A percentile compares a stretch with the other conserved stretches of the same genome.
phyloP scores from a whole-genome alignment of 2,888 invertebrate species.

The Agrypnus murinus region DNA sequence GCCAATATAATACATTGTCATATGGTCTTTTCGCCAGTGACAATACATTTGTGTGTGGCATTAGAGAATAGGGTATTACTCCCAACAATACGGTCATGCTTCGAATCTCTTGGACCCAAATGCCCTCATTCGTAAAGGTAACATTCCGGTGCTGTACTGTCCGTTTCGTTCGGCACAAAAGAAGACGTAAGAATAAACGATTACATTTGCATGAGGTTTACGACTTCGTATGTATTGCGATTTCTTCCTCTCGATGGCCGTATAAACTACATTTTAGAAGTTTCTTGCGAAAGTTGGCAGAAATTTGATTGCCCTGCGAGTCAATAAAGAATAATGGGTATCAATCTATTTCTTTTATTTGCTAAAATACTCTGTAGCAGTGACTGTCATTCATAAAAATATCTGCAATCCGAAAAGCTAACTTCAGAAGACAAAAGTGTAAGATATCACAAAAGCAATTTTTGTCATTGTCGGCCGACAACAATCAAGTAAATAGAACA shows the following conservation, averaged over 20 bases:
- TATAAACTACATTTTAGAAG: neutral
- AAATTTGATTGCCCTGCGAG: neutral
- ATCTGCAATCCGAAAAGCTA: too few relatives aligned
- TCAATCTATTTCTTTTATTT: too few relatives aligned
- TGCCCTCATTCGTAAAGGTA: slow-evolving; percentile 47
- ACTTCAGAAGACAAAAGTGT: too few relatives aligned
- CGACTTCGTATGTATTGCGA: slow-evolving; percentile 1
- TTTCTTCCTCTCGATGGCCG: slow-evolving; percentile 13
- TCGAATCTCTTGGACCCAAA: slow-evolving; percentile 50
- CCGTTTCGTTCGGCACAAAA: slow-evolving; percentile 51
- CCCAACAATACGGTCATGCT: slow-evolving; percentile 62
- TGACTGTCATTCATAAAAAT: too few relatives aligned
- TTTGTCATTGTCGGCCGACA: too few relatives aligned
- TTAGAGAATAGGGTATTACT: slow-evolving; percentile 68
- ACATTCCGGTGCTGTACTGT: slow-evolving; percentile 53
- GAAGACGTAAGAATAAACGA: slow-evolving; percentile 56
- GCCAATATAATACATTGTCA: slow-evolving; percentile 72
- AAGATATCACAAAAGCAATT: too few relatives aligned
- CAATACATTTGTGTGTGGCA: slow-evolving; percentile 71
- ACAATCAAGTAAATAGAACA: too few relatives aligned
- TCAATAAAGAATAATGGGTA: neutral
- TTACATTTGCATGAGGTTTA: slow-evolving; percentile 53
- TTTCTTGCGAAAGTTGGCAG: neutral
- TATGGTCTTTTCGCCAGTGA: slow-evolving; percentile 70
- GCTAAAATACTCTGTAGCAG: too few relatives aligned